Base-by-base conservation (phyloP, 2,113 vertebrate species). In the Engraulis encrasicolus region DNA sequence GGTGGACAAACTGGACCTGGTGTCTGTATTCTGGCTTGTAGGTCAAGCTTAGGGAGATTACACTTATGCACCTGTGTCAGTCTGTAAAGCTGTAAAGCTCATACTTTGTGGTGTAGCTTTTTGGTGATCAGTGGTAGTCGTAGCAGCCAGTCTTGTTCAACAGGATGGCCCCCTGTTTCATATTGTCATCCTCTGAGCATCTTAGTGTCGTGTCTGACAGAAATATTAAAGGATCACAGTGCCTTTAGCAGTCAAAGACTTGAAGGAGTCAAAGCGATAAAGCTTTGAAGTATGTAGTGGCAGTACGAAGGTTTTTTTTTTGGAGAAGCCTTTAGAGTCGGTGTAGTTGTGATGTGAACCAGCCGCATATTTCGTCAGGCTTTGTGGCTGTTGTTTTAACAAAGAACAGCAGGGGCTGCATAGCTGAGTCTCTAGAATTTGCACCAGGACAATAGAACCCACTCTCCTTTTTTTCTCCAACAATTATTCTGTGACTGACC, bases 11-110 rank as follows among this genome's bases (percentile, higher is more conserved):
- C 71, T 38, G 81, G 81, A 31, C 78, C 66, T 50, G 23, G 6
- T 78, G 79, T 78, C 54, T n/a, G n/a, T n/a, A n/a, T n/a, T n/a
- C n/a, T 82, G 38, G 23, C 45, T 48, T 84, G 54, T 34, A n/a
- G 12, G 27, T 9, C 27, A 9, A 31, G 27, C 6, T 31, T 11
- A 14, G 27, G n/a, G 23, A 3, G 14, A 71, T 34, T 9, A 71
- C 20, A 58, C 54, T n/a, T 58, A 9, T 45, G 9, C 9, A 45
- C 40, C 40, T 45, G 40, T 45, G 54, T 58, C 54, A 23, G n/a
- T n/a, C 19, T n/a, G 54, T n/a, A n/a, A 58, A 6, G 54, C 7
- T 58, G 3, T n/a, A 58, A 58, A 58, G 54, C 19, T 58, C 4
- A 58, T 58, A 54, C 40, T 5, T 45, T 45, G 40, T 45, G 40